Evolutionary conservation across 2,888 invertebrate genomes (phyloP).

Genomic region (Sturmia bella): DNA sequence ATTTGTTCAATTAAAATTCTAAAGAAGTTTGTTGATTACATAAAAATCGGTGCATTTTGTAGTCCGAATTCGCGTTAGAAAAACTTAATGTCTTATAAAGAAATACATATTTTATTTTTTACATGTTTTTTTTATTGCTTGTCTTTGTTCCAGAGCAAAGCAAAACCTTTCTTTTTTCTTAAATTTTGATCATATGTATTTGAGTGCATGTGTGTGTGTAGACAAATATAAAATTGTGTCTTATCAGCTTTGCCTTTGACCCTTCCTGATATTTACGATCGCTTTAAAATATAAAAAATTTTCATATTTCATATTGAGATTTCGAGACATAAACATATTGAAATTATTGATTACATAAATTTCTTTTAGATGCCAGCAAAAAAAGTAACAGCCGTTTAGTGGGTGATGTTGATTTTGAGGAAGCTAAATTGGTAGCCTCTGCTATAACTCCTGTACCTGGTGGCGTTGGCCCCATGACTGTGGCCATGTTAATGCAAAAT

Average conservation of each 20-base stretch:
- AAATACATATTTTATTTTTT: too few relatives aligned
- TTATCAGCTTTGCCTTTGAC: slow-evolving; percentile 48
- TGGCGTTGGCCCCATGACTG: slow-evolving; percentile 99
- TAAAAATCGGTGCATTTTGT: background rate
- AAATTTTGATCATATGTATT: too few relatives aligned
- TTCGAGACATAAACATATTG: slow-evolving; percentile 12
- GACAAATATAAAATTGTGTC: background rate
- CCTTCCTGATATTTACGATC: slow-evolving; percentile 52
- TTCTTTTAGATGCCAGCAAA: slow-evolving; percentile 86
- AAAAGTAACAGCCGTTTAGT: slow-evolving; percentile 90
- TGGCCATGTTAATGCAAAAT: slow-evolving; percentile 98
- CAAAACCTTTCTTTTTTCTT: background rate
- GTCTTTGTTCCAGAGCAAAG: background rate
- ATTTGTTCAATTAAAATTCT: too few relatives aligned
- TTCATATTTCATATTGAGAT: slow-evolving; percentile 15
- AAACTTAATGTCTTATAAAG: too few relatives aligned
- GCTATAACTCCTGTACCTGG: slow-evolving; percentile 97
- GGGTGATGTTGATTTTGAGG: slow-evolving; percentile 96
- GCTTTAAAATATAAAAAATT: slow-evolving; percentile 24
- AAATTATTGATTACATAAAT: slow-evolving; percentile 16
- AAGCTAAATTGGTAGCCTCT: slow-evolving; percentile 90
- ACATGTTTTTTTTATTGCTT: too few relatives aligned
- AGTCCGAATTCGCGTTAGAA: too few relatives aligned
- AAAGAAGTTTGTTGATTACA: background rate
- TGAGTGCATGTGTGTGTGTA: too few relatives aligned